Evolutionary conservation across 2,888 invertebrate genomes (phyloP).

Genomic region (Tineola bisselliella): DNA sequence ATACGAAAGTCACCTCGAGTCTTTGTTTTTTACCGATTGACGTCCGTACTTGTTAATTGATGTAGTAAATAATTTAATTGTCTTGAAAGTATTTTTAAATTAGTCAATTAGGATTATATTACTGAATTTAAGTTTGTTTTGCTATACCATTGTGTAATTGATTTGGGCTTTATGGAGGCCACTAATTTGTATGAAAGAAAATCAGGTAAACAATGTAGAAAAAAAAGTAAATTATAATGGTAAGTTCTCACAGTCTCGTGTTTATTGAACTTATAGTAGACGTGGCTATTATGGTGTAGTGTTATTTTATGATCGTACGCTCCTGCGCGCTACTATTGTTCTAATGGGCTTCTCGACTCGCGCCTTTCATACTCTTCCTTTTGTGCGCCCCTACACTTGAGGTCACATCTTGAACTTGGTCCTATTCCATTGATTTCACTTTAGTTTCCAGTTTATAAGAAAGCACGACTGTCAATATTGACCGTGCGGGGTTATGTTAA

Average conservation of each 20-base stretch:
- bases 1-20: not conserved
- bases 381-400: slow-evolving; percentile 21
- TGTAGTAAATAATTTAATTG: not conserved
- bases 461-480: not conserved
- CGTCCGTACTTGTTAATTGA: not conserved
- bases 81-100: not conserved
- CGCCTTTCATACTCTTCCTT: slow-evolving; percentile 1
- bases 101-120: not conserved
- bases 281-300: slow-evolving; percentile 1
- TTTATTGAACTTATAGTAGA: slow-evolving; percentile 6
- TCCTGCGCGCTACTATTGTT: slow-evolving; percentile 54
- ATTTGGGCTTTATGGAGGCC: no score
- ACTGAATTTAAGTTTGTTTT: not conserved
- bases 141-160: no score
- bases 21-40: not conserved
- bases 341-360: slow-evolving; percentile 36
- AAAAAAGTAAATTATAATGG: not conserved
- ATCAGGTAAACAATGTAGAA: not conserved
- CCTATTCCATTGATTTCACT: slow-evolving; percentile 29
- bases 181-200: not conserved
- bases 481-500: not conserved
- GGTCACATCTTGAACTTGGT: slow-evolving; percentile 52
- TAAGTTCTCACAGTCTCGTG: slow-evolving; percentile 1
- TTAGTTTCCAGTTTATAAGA: not conserved
- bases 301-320: slow-evolving; percentile 5